Evolutionary conservation across 1,140 invertebrate species (phyloP), one percentile per base, ranked within the genome.

Genomic region (Forficula auricularia): DNA sequence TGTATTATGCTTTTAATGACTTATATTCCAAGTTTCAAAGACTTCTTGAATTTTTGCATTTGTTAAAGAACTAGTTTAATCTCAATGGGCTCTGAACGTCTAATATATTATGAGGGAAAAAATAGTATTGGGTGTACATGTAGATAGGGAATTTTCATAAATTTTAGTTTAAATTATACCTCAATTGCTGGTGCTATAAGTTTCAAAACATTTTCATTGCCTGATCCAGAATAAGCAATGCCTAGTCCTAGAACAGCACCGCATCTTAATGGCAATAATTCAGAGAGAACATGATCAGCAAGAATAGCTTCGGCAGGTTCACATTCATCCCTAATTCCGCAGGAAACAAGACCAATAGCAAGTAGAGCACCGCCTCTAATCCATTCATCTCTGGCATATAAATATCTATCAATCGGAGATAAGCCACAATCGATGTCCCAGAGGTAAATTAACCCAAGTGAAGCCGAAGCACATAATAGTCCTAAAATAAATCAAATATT

Each of bases 401-500:
- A 57, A 55, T 75, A 78, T 51, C 73, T 73, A 55, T 79, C 77
- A 49, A 78, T 78, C 54, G 73, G 68, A 19, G 67, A 68, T 6
- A 78, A 55, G 34, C 75, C 76, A 30, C 69, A 69, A 53, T 79
- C 75, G 16, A 79, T 69, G 59, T 79, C 75, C 77, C 75, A 78
- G 14, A 77, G 53, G 10, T 74, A 56, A 44, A 78, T 69, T 12
- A 79, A 54, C 22, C 75, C 75, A 9, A 75, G 54, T 10, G 71
- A 72, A 18, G 74, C 77, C 42, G 72, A 73, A 14, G 76, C 72
- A 59, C 70, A 71, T 48, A 78, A 54, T 67, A 75, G 72, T 39
- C 68, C 67, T 70, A 46, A 13, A 27, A 35, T 35, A 7, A 13
- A 35, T 35, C n/a, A 7, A 3, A 35, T 13, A 7, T 13, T 35